Percentiles rank a stretch among this genome's conserved stretches.
Conservation (phyloP, 2,113 vertebrate genomes). For the Plectropomus leopardus region DNA sequence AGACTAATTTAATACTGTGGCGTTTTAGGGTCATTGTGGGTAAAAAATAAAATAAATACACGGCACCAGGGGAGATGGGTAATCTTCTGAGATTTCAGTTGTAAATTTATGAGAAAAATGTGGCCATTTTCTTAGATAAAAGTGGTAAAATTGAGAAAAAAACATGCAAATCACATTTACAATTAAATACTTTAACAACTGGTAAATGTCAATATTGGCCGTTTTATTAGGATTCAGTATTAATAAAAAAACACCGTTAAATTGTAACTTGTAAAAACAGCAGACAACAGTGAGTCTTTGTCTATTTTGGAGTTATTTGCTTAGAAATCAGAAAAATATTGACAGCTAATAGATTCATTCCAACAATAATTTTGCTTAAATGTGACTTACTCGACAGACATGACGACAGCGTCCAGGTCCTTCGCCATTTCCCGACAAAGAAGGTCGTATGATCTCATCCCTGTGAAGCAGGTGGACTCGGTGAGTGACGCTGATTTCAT, state of each 20-base stretch:
- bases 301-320: background rate
- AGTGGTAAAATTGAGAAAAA: too few species aligned
- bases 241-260: background rate
- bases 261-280: background rate
- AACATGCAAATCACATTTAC: too few species aligned
- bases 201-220: background rate
- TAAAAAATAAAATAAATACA: too few species aligned
- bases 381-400: conserved; percentile 93
- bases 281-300: background rate
- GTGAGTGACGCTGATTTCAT: background rate
- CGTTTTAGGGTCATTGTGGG: too few species aligned
- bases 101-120: too few species aligned
- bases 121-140: too few species aligned
- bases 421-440: conserved; percentile 91
- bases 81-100: too few species aligned
- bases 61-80: too few species aligned
- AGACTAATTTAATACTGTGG: too few species aligned
- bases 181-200: background rate
- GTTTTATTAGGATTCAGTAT: background rate
- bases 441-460: conserved; percentile 90
- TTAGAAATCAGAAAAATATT: background rate
- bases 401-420: conserved; percentile 91
- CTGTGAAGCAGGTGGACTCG: conserved; percentile 71
- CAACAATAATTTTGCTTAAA: background rate
- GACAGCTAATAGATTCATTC: too few species aligned